Evolutionary conservation across 2,113 vertebrate genomes (phyloP), one percentile per base, ranked within the genome.

Genomic region (Colinus virginianus): DNA sequence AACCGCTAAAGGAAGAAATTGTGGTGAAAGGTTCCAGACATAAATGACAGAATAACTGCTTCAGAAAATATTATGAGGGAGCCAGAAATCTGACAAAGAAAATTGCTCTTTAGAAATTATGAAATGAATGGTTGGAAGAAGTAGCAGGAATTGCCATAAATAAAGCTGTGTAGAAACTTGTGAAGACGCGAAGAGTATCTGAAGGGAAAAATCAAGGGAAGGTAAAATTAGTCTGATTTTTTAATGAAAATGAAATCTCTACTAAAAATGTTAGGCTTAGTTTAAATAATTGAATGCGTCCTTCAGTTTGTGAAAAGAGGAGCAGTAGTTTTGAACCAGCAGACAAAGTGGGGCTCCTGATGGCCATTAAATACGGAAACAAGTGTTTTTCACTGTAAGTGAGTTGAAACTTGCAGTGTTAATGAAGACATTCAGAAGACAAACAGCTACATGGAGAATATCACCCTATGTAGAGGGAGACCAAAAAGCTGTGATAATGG

Each of bases 11-110:
- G 38, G 42, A 53, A 74, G 21, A 25, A 79, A 82, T 74, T 87
- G 82, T 67, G 75, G 78, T 87, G 58, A 93, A 90, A 83, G 59
- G 59, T 61, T 93, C 78, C 79, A 90, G 82, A 93, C 1, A 0
- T 85, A 46, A 64, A 90, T 78, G 80, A 81, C 74, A 64, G 58
- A 91, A 42, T 87, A 79, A 59, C 38, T 83, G 36, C 58, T 51
- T 93, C 68, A 62, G 83, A 80, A 95, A 93, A 94, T 83, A 9
- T 23, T 85, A 32, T 6, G 85, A 84, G 0, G 16, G 76, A 94
- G 88, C 63, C 93, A 80, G 71, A 90, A 95, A 69, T 69, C n/a
- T 55, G 82, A 58, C 55, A 83, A 85, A 85, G 71, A 58, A 87
- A 87, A 36, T 6, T 20, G 23, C 63, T 69, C 36, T 80, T 88